Conservation (phyloP, 2,797 vertebrate genomes). For the Trematomus bernacchii region DNA sequence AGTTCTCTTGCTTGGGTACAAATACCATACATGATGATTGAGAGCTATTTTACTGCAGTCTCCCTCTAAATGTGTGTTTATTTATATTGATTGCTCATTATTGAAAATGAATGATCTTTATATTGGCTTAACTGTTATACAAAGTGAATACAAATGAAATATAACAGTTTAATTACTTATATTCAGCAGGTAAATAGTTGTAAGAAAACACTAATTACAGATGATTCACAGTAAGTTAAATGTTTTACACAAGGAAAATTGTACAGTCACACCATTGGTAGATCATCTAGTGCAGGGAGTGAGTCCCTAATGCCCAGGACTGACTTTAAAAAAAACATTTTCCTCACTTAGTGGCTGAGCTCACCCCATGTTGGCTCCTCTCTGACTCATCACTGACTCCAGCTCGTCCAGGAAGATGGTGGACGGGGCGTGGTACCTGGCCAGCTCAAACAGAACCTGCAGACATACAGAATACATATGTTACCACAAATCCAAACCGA, state of each 20-base stretch:
- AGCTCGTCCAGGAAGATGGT: slow-evolving; percentile 98
- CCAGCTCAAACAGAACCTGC: slow-evolving; percentile 96
- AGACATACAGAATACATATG: neutral
- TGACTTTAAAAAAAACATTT: no score
- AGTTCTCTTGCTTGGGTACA: neutral
- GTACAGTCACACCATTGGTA: neutral
- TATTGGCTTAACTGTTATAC: neutral
- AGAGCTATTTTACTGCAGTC: neutral
- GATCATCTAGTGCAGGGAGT: neutral
- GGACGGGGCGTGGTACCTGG: slow-evolving; percentile 95
- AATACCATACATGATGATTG: neutral
- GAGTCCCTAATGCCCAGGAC: neutral
- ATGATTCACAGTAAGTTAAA: neutral
- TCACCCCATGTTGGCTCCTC: slow-evolving; percentile 90
- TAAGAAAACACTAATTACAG: neutral
- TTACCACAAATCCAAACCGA: neutral
- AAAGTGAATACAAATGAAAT: neutral
- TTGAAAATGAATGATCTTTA: neutral
- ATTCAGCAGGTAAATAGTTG: neutral
- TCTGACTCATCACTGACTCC: slow-evolving; percentile 97
- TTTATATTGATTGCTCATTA: neutral
- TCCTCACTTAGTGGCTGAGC: neutral
- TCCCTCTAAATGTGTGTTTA: neutral
- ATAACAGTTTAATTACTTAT: neutral
- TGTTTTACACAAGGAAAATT: neutral